Conservation (phyloP, 1,140 invertebrate genomes). For the Panulirus ornatus region DNA sequence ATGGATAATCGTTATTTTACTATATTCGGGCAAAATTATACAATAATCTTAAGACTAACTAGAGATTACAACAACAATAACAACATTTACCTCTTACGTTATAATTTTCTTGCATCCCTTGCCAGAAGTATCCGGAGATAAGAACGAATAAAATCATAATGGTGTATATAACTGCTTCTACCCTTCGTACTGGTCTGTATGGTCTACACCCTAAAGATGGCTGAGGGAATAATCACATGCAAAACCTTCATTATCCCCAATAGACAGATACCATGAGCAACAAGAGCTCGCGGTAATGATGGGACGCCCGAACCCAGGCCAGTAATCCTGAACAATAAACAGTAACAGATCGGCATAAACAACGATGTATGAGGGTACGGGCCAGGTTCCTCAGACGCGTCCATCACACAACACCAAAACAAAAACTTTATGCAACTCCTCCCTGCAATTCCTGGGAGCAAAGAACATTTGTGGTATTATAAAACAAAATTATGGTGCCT, state of each 20-base stretch:
- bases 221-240: slow-evolving; percentile 34
- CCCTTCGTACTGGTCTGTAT: slow-evolving; percentile 4
- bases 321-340: slow-evolving; percentile 48
- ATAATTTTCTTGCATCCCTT: neutral
- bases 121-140: neutral
- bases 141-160: neutral
- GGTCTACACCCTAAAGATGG: neutral
- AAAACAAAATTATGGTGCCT: neutral
- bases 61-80: no score
- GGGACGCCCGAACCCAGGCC: neutral
- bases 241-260: slow-evolving; percentile 42
- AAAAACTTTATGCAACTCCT: slow-evolving; percentile 30
- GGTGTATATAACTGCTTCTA: neutral
- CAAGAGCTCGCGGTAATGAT: slow-evolving; percentile 27
- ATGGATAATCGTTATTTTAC: no score
- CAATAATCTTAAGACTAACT: no score
- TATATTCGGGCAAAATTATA: no score
- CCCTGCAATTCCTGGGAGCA: neutral
- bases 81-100: neutral
- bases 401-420: slow-evolving; percentile 27
- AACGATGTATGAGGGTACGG: slow-evolving; percentile 34
- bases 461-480: neutral
- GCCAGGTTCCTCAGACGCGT: neutral
- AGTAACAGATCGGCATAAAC: slow-evolving; percentile 44
- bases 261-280: slow-evolving; percentile 42